Evolutionary conservation across 2,888 invertebrate genomes (phyloP).

Genomic region (Eudemis profundana): DNA sequence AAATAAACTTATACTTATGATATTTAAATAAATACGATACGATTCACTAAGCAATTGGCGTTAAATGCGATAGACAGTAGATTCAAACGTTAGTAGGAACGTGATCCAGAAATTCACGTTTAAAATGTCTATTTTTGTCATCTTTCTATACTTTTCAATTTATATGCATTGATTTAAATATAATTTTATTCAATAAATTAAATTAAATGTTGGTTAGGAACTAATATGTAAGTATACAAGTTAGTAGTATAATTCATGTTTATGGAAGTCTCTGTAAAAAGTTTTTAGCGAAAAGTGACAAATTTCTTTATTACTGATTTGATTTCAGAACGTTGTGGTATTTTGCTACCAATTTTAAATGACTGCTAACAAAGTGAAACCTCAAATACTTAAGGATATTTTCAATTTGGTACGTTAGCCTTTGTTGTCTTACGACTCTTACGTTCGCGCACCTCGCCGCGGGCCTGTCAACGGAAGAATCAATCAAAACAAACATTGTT

Average conservation of each 20-base stretch:
- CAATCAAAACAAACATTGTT: slow-evolving; percentile 50
- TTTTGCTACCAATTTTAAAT: slow-evolving; percentile 22
- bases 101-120: neutral
- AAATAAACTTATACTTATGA: no score
- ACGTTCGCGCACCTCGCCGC: slow-evolving; percentile 22
- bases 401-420: neutral
- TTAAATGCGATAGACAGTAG: no score
- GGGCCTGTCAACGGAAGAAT: slow-evolving; percentile 48
- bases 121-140: neutral
- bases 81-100: neutral
- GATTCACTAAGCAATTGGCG: no score
- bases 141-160: no score
- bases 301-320: neutral
- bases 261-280: no score
- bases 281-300: neutral
- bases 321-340: slow-evolving; percentile 1
- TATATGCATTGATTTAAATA: no score
- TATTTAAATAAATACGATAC: no score
- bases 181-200: no score
- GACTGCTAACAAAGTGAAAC: neutral
- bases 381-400: neutral
- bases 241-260: no score
- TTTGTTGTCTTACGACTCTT: slow-evolving; percentile 31
- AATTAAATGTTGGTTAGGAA: no score
- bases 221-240: no score